phyloP scores from a whole-genome alignment of 2,113 vertebrate species.

The Rhipidura dahli region DNA sequence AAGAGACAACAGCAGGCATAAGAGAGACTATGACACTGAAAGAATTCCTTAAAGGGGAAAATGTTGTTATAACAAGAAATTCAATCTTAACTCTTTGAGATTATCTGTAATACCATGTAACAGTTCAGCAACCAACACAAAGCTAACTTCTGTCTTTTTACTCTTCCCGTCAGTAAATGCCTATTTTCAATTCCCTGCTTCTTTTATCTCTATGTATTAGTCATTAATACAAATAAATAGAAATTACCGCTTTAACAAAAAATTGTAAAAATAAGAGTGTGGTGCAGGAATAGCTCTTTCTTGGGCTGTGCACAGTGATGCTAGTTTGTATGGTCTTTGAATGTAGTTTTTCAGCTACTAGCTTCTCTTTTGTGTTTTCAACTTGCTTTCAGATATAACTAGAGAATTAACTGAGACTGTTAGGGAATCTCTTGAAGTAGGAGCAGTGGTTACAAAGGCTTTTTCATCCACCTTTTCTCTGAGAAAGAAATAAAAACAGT shows the following conservation, averaged over 20 bases:
- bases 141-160: not conserved
- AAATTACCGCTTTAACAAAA: not conserved
- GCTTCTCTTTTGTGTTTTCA: not conserved
- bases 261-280: not conserved
- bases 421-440: not conserved
- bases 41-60: not conserved
- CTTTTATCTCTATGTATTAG: not conserved
- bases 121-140: not conserved
- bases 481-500: not conserved
- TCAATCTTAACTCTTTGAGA: not conserved
- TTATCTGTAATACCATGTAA: not conserved
- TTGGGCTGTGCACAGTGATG: not conserved
- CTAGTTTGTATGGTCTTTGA: not conserved
- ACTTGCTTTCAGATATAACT: not conserved
- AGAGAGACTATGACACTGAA: not conserved
- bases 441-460: not conserved
- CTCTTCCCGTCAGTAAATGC: not conserved
- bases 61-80: not conserved
- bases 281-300: not conserved
- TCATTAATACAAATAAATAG: not conserved
- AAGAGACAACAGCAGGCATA: not conserved
- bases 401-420: not conserved
- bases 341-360: not conserved
- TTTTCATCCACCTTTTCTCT: not conserved
- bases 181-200: not conserved